Evolutionary conservation across 2,113 vertebrate genomes (phyloP).

Genomic region (Ptychochromis oligacanthus): DNA sequence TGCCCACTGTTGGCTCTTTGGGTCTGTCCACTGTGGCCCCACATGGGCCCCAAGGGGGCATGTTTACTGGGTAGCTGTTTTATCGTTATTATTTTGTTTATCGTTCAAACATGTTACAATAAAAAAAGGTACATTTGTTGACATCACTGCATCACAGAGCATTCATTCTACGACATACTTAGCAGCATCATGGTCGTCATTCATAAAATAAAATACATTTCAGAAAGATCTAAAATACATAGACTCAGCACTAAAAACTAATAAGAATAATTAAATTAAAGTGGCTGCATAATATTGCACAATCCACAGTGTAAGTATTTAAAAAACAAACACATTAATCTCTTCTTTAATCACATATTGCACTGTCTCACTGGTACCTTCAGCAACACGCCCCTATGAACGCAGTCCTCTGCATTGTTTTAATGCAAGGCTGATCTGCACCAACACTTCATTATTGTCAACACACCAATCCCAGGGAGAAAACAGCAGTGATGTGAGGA

Average conservation of each 20-base stretch:
- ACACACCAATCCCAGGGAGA: not conserved
- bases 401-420: not conserved
- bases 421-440: not conserved
- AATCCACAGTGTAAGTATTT: not conserved
- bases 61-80: not conserved
- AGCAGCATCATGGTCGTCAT: not conserved
- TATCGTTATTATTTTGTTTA: too few relatives aligned
- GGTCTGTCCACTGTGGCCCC: not conserved
- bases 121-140: not conserved
- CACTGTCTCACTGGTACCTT: not conserved
- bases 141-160: not conserved
- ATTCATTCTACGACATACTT: not conserved
- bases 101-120: too few relatives aligned
- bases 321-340: not conserved
- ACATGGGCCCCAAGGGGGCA: not conserved
- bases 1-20: not conserved
- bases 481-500: constrained; percentile 5
- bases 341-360: not conserved
- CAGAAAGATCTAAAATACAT: not conserved
- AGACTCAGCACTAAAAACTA: not conserved
- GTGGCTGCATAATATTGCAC: not conserved
- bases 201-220: not conserved
- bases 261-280: not conserved
- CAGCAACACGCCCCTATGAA: not conserved
- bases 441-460: not conserved